Conservation (phyloP, 2,113 vertebrate genomes). For the Xenotilapia longispinis region DNA sequence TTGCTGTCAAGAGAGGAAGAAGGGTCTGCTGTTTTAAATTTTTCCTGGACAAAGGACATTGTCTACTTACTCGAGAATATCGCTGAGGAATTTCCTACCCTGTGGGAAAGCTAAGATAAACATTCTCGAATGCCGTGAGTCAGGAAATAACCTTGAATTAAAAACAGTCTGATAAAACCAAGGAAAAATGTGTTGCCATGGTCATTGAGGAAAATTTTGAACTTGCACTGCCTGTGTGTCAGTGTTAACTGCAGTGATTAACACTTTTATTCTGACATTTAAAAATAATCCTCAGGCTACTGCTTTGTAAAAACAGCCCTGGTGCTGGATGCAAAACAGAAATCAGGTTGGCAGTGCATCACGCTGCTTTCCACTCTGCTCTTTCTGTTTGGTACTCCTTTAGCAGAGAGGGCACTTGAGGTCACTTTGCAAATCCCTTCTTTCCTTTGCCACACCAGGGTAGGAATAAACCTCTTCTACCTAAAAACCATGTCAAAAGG, state of each 20-base stretch:
- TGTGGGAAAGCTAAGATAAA: neutral
- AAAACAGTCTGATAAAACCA: neutral
- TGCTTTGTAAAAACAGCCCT: neutral
- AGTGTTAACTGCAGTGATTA: neutral
- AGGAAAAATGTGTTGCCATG: neutral
- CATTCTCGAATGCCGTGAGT: neutral
- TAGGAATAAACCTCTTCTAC: neutral
- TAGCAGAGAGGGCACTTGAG: constrained; percentile 6
- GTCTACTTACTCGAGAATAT: neutral
- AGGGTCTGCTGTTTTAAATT: neutral
- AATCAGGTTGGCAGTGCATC: neutral
- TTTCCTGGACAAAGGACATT: neutral
- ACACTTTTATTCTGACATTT: constrained; percentile 9
- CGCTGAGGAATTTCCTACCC: neutral
- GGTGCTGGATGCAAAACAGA: neutral
- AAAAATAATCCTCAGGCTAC: neutral
- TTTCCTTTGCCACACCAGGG: neutral
- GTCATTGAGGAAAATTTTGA: neutral
- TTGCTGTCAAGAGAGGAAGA: neutral
- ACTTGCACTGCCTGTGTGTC: neutral
- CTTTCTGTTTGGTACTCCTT: neutral
- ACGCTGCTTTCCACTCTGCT: neutral
- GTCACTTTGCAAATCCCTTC: constrained; percentile 29
- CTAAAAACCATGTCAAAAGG: constrained; percentile 9
- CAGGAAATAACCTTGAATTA: neutral